Base-by-base conservation (phyloP, 2,113 vertebrate genomes). In the Chaenogobius annularis region DNA sequence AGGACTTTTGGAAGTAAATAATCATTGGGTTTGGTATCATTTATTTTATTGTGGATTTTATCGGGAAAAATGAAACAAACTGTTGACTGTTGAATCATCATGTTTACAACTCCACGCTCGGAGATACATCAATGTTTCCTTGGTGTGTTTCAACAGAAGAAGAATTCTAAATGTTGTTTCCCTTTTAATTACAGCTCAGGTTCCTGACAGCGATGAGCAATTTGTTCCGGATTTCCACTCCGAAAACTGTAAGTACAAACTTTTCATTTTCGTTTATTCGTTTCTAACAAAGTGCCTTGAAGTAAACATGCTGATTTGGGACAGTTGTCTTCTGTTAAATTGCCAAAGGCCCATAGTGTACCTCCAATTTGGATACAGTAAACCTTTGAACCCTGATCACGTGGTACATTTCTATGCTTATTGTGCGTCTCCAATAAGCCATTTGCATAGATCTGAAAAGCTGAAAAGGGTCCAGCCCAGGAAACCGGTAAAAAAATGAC, bases 141-240 rank as follows among this genome's bases (percentile, higher is more conserved):
- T 31, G 26, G 26, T 10, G 7, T 55, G 46, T 15, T 48, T 8
- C 37, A 31, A 31, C 26, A 31, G 26, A 31, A 2, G 4, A 31
- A n/a, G 35, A 75, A 20, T 56, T 17, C 46, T 10, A 47, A 77
- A 72, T 20, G 19, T 1, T 37, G 15, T 72, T 74, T 77, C 44
- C 56, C 48, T 82, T 78, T 62, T 77, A 12, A 59, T 82, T 92
- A 70, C 95, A 99, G 98, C 98, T 95, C 97, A 99, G 91, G 98
- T 99, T 91, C 98, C 98, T 71, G 98, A 99, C 93, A 95, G 94
- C 0, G 97, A 99, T 75, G 98, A 99, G 85, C 98, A 97, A 83
- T 99, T 96, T 87, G 95, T 99, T 91, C 98, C 96, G 77, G 98
- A 99, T 91, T 96, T 97, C 88, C 96, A 98, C 76, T 95, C 96